These are phyloP conservation scores for Polylopha cassiicola DNA, from an alignment of 2,888 invertebrate genomes.

Conservation along the genomic window DNA sequence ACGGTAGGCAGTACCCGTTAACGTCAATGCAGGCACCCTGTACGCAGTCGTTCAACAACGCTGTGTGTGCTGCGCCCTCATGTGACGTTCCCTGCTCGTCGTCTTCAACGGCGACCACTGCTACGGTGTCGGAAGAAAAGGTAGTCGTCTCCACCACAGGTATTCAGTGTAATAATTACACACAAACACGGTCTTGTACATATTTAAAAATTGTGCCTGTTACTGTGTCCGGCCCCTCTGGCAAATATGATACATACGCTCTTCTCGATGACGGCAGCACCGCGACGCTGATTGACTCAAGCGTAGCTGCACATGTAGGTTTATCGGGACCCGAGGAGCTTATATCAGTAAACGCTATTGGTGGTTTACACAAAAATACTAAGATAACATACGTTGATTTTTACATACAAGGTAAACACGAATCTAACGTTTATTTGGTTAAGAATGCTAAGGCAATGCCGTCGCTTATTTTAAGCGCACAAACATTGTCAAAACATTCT, in stretches of 20 bases:
- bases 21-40: too few relatives aligned
- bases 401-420: conserved; percentile 1
- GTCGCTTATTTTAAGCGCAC: not conserved
- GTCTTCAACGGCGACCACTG: too few relatives aligned
- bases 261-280: conserved; percentile 1
- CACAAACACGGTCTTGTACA: too few relatives aligned
- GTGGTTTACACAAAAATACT: conserved; percentile 1
- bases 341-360: not conserved
- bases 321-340: not conserved
- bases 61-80: too few relatives aligned
- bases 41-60: too few relatives aligned
- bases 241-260: too few relatives aligned
- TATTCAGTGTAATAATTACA: too few relatives aligned
- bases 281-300: not conserved
- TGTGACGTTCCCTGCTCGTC: too few relatives aligned
- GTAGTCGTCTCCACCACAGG: too few relatives aligned
- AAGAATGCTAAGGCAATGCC: not conserved
- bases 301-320: not conserved
- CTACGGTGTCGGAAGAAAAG: too few relatives aligned
- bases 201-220: too few relatives aligned
- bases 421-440: not conserved
- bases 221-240: not conserved
- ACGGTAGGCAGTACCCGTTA: too few relatives aligned
- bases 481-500: not conserved
- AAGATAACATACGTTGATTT: not conserved